phyloP scores from a whole-genome alignment of 2,113 vertebrate species.

The Limanda limanda region DNA sequence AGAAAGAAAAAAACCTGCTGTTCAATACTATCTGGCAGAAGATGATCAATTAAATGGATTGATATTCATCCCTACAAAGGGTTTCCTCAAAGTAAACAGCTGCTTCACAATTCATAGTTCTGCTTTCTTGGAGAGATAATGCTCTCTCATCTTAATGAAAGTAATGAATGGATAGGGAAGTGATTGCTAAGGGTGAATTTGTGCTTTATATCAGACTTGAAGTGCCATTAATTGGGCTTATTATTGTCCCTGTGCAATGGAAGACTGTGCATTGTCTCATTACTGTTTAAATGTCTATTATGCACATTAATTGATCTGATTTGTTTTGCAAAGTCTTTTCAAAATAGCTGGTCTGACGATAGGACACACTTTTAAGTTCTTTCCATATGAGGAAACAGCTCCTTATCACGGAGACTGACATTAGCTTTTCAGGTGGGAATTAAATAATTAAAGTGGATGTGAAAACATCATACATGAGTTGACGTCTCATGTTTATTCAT shows the following conservation, averaged over 20 bases:
- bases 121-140: constrained; percentile 19
- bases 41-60: constrained; percentile 25
- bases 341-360: constrained; percentile 6
- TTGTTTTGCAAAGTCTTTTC: background rate
- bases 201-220: constrained; percentile 37
- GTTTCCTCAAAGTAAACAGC: constrained; percentile 13
- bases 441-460: constrained; percentile 49
- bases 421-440: constrained; percentile 35
- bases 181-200: constrained; percentile 23
- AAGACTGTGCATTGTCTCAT: background rate
- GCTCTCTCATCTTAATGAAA: constrained; percentile 32
- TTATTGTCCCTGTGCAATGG: constrained; percentile 22
- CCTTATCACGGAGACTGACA: constrained; percentile 8
- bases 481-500: constrained; percentile 50
- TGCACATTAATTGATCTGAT: constrained; percentile 5
- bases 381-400: background rate
- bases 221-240: constrained; percentile 29
- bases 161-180: constrained; percentile 30
- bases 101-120: constrained; percentile 34
- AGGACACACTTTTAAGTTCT: background rate
- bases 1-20: background rate
- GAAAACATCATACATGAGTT: constrained; percentile 37
- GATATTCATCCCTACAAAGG: constrained; percentile 18
- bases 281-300: background rate
- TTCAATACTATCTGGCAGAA: constrained; percentile 10